phyloP scores from a whole-genome alignment of 2,888 invertebrate species.

The Poecilus cupreus region DNA sequence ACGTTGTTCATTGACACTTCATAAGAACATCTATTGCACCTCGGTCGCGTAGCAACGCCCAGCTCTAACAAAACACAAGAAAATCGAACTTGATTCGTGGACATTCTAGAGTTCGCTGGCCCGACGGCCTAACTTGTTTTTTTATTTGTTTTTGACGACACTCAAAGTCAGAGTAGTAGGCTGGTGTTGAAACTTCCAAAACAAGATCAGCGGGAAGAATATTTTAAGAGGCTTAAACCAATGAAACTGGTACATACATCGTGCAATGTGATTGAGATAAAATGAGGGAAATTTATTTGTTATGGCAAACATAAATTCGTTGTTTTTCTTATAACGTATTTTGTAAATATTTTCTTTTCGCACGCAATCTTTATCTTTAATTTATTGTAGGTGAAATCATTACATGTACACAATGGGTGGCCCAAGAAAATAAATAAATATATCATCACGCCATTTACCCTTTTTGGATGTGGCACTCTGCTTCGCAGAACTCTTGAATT shows the following conservation, averaged over 20 bases:
- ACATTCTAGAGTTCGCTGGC: conserved; percentile 14
- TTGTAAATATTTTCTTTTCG: neutral
- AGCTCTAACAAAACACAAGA: neutral
- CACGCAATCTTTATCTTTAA: conserved; percentile 21
- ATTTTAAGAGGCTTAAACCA: neutral
- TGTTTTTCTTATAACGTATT: neutral
- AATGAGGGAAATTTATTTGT: neutral
- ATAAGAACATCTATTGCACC: conserved; percentile 8
- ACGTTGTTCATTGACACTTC: conserved; percentile 22
- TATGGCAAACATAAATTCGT: neutral
- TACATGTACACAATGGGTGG: too few relatives aligned
- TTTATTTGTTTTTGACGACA: neutral
- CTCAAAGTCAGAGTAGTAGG: neutral
- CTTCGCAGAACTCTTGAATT: too few relatives aligned
- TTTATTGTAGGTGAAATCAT: neutral
- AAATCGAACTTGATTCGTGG: conserved; percentile 14
- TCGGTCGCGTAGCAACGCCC: conserved; percentile 4
- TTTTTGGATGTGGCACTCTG: too few relatives aligned
- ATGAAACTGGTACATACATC: too few relatives aligned
- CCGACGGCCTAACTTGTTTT: neutral
- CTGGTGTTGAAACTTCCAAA: neutral
- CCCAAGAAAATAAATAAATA: too few relatives aligned
- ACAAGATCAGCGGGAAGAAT: neutral
- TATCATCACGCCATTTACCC: too few relatives aligned
- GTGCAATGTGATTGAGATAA: neutral